These are phyloP conservation scores for Heteronetta atricapilla DNA, from an alignment of 2,113 vertebrate species.

Conservation along the genomic window DNA sequence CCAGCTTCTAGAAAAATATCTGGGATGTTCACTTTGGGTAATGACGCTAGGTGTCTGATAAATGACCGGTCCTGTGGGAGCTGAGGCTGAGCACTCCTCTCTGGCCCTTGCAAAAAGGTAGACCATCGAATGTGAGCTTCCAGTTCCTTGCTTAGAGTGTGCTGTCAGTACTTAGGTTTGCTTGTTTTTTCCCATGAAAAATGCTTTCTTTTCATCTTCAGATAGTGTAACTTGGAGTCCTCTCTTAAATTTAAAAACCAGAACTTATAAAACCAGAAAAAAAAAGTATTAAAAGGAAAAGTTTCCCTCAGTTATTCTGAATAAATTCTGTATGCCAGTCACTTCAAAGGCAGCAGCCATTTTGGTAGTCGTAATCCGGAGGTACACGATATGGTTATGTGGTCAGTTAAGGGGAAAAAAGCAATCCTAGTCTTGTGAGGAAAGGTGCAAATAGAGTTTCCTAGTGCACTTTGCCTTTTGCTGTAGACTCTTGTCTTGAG, in stretches of 20 bases:
- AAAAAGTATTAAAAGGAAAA: background rate
- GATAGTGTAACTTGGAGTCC: background rate
- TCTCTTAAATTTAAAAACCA: background rate
- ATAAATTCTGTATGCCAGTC: slow-evolving; percentile 37
- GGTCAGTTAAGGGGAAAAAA: slow-evolving; percentile 28
- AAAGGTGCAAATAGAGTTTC: slow-evolving; percentile 34
- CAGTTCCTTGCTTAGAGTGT: background rate
- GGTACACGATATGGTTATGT: slow-evolving; percentile 20
- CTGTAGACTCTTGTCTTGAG: background rate
- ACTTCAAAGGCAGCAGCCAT: slow-evolving; percentile 75
- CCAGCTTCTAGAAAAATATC: background rate
- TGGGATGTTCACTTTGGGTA: background rate
- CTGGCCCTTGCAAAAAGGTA: background rate
- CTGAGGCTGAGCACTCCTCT: background rate
- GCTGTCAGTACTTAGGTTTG: fast-evolving
- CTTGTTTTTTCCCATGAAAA: background rate
- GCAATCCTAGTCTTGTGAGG: slow-evolving; percentile 69
- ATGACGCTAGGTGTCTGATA: background rate
- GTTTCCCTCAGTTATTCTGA: background rate
- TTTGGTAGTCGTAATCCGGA: slow-evolving; percentile 49
- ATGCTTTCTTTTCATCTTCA: background rate
- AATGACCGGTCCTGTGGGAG: background rate
- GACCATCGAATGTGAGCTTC: background rate
- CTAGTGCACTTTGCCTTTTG: background rate
- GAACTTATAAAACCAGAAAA: background rate